Percentiles rank a stretch among this genome's conserved stretches.
Evolutionary conservation across 2,113 vertebrate genomes (phyloP).

Genomic region (Nestor notabilis): DNA sequence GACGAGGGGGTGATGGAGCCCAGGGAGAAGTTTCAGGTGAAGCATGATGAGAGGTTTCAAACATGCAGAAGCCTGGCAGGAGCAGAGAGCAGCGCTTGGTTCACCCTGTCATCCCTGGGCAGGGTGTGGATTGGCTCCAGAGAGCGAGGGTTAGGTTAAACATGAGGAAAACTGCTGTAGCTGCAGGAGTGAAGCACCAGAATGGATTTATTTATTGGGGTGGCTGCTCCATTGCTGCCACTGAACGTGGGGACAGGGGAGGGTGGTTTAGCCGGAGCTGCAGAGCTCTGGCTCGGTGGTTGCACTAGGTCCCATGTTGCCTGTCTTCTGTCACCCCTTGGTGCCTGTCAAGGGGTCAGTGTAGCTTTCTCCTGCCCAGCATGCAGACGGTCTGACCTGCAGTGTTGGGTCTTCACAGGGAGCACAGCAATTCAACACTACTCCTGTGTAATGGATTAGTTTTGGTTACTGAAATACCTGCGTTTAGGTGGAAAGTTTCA

Average conservation of each 20-base stretch:
- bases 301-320: neutral
- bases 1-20: neutral
- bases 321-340: neutral
- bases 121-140: neutral
- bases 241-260: neutral
- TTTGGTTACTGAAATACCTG: neutral
- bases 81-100: neutral
- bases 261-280: neutral
- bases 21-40: neutral
- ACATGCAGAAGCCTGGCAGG: neutral
- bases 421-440: rapidly evolving
- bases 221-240: neutral
- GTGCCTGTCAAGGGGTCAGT: neutral
- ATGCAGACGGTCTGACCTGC: neutral
- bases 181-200: neutral
- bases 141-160: neutral
- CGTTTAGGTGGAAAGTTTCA: neutral
- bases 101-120: rapidly evolving
- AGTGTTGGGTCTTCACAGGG: neutral
- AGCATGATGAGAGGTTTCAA: neutral
- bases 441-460: neutral
- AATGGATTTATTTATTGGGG: rapidly evolving
- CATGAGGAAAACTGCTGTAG: rapidly evolving
- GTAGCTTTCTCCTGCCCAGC: neutral
- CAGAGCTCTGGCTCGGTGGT: neutral